These are phyloP conservation scores for Hyperoplus lanceolatus DNA, from an alignment of 2,797 vertebrate species.

Conservation along the genomic window DNA sequence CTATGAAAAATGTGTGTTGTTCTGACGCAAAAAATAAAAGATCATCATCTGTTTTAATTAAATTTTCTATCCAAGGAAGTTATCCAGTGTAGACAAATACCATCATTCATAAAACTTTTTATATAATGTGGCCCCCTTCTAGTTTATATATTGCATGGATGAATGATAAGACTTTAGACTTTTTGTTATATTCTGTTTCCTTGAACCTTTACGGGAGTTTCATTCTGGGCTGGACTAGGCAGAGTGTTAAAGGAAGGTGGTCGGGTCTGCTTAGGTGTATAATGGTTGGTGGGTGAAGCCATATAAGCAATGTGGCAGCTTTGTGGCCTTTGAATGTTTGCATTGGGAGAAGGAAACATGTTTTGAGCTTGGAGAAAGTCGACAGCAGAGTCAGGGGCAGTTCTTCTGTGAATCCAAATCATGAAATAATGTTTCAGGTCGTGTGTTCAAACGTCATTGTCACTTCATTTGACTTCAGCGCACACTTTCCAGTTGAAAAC, in stretches of 20 bases:
- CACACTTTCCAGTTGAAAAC: constrained; percentile 20
- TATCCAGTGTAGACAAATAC: constrained; percentile 21
- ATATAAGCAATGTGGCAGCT: constrained; percentile 66
- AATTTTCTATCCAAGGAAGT: constrained; percentile 43
- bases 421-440: constrained; percentile 23
- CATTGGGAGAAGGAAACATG: constrained; percentile 83
- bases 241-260: constrained; percentile 42
- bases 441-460: constrained; percentile 3
- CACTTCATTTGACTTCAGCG: constrained; percentile 35
- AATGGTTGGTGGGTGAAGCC: constrained; percentile 55
- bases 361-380: constrained; percentile 87
- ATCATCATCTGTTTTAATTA: constrained; percentile 27
- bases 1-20: constrained; percentile 66
- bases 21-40: constrained; percentile 36
- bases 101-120: constrained; percentile 23
- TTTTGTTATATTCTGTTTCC: constrained; percentile 24
- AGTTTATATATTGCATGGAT: constrained; percentile 31
- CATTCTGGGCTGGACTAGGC: constrained; percentile 49
- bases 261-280: constrained; percentile 46
- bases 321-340: constrained; percentile 86
- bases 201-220: constrained; percentile 12
- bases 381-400: constrained; percentile 86
- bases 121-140: constrained; percentile 27
- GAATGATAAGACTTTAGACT: neutral
- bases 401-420: constrained; percentile 32